These are phyloP conservation scores for Biston stratarius DNA, from an alignment of 2,888 invertebrate species.

Conservation along the genomic window DNA sequence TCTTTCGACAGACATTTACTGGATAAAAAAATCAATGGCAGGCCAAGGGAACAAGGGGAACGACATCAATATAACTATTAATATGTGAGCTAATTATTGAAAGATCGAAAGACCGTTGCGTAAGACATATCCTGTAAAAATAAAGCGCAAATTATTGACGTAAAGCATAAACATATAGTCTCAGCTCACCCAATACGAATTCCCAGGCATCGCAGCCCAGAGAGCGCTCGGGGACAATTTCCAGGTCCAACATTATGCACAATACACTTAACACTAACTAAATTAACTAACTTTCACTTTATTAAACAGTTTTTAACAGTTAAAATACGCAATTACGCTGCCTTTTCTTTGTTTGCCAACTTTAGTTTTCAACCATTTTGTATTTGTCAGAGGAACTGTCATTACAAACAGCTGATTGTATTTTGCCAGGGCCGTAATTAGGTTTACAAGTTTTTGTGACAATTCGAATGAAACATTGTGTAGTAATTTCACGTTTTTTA, in stretches of 20 bases:
- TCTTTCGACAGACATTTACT: constrained; percentile 63
- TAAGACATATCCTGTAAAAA: constrained; percentile 75
- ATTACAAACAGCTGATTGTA: constrained; percentile 87
- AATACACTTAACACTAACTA: constrained; percentile 94
- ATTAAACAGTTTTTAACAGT: constrained; percentile 71
- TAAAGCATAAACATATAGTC: constrained; percentile 76
- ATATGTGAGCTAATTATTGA: constrained; percentile 39
- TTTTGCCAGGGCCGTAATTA: constrained; percentile 73
- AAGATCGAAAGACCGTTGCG: constrained; percentile 71
- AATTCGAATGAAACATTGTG: too few species aligned
- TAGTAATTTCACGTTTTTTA: too few species aligned
- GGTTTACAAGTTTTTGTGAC: background rate
- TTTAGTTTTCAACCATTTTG: constrained; percentile 87
- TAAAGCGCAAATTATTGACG: constrained; percentile 85
- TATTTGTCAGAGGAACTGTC: constrained; percentile 87
- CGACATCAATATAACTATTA: constrained; percentile 15
- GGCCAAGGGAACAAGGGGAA: constrained; percentile 30
- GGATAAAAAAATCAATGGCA: constrained; percentile 74
- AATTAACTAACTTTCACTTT: constrained; percentile 80
- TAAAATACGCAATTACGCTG: constrained; percentile 81
- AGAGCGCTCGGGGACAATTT: constrained; percentile 97
- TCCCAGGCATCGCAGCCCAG: constrained; percentile 99
- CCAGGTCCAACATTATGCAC: constrained; percentile 96
- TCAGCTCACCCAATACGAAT: constrained; percentile 95
- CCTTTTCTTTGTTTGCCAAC: constrained; percentile 86